A percentile compares a stretch with the other conserved stretches of the same genome.
Conservation (phyloP, 1,140 invertebrate species). For the Drosophila bipectinata region DNA sequence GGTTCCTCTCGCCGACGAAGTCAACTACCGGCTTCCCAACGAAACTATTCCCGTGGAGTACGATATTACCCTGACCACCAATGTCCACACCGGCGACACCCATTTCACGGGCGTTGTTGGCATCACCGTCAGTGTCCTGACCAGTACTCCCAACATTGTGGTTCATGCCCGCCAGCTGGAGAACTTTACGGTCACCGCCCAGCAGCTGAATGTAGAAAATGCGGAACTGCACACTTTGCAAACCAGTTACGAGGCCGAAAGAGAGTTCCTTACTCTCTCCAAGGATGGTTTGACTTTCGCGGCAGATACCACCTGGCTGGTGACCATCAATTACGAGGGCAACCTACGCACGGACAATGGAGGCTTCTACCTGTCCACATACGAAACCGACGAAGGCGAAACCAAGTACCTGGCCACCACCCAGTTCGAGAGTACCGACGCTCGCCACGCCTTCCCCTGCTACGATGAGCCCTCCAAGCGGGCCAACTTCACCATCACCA, state of each 20-base stretch:
- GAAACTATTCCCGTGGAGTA: conserved; percentile 87
- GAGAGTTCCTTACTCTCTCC: conserved; percentile 73
- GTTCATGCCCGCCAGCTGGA: conserved; percentile 84
- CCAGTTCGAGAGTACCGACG: conserved; percentile 92
- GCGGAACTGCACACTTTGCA: conserved; percentile 8
- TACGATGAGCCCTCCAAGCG: conserved; percentile 95
- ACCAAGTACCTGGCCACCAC: conserved; percentile 89
- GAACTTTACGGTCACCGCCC: conserved; percentile 48
- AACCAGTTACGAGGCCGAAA: conserved; percentile 23
- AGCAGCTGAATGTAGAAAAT: conserved; percentile 1
- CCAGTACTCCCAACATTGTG: conserved; percentile 80
- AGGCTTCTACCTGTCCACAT: conserved; percentile 94
- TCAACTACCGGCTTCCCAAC: conserved; percentile 86
- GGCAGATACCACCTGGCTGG: conserved; percentile 69
- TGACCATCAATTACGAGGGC: conserved; percentile 85
- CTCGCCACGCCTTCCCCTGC: conserved; percentile 93
- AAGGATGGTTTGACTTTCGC: conserved; percentile 49
- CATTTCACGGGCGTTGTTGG: conserved; percentile 86
- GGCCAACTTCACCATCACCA: conserved; percentile 89
- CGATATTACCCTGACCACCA: conserved; percentile 86
- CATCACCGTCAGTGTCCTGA: conserved; percentile 84
- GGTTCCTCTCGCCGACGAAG: conserved; percentile 33
- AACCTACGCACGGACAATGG: conserved; percentile 86
- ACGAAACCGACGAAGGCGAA: conserved; percentile 84
- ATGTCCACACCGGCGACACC: conserved; percentile 85